A percentile compares a stretch with the other conserved stretches of the same genome.
Conservation (phyloP, 2,113 vertebrate species). For the Microcebus murinus region DNA sequence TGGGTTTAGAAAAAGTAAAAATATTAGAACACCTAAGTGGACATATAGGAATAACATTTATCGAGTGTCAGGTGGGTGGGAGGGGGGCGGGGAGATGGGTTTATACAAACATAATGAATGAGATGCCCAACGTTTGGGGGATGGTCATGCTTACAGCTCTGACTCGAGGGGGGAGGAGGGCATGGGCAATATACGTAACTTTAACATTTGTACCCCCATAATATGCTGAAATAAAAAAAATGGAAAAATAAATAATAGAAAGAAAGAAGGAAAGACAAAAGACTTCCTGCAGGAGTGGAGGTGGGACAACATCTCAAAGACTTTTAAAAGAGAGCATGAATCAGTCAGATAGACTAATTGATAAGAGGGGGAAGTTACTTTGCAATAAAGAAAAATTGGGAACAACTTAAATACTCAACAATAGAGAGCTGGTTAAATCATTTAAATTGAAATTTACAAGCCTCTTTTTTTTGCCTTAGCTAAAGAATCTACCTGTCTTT, state of each 20-base stretch:
- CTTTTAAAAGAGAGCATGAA: not conserved
- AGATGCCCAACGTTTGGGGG: too few relatives aligned
- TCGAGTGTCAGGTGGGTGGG: too few relatives aligned
- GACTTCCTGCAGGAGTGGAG: not conserved
- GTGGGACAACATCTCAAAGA: not conserved
- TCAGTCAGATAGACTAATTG: not conserved
- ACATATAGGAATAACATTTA: too few relatives aligned
- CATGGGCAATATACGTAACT: too few relatives aligned
- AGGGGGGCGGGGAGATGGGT: too few relatives aligned
- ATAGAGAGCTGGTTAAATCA: not conserved
- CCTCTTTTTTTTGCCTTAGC: not conserved
- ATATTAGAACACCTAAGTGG: too few relatives aligned
- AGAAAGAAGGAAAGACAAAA: not conserved
- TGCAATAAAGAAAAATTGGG: slow-evolving; percentile 3
- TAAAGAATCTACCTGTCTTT: not conserved
- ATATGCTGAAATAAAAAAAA: too few relatives aligned
- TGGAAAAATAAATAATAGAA: too few relatives aligned
- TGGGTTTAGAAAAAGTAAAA: not conserved
- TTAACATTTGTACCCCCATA: too few relatives aligned
- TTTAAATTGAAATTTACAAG: not conserved
- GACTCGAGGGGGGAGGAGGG: too few relatives aligned
- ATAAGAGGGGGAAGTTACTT: not conserved
- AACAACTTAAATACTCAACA: not conserved
- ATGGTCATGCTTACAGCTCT: too few relatives aligned
- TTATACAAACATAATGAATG: too few relatives aligned